Base-by-base conservation (phyloP, 1,140 invertebrate genomes). In the Atta cephalotes region DNA sequence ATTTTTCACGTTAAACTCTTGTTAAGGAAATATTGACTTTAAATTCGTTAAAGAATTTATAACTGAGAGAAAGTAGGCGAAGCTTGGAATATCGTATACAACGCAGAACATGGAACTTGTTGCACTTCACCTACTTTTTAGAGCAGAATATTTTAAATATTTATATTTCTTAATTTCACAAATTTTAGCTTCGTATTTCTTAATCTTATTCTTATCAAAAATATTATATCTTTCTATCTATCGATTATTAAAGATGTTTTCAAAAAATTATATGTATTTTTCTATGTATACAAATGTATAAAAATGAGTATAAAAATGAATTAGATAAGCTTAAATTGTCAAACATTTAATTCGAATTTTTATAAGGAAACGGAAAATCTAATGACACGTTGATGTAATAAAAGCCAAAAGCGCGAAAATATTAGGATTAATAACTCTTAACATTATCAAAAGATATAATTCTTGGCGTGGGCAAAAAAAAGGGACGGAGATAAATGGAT, bases 391-490 rank as follows among this genome's bases (percentile, higher is more conserved):
- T 14, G 66, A 39, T 31, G 18, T 74, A 72, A 82, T 60, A 35
- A 82, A 74, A 56, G 68, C 10, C 5, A 31, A 49, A 72, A 1
- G 53, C 21, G 66, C 21, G 35, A 9, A 76, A 60, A 60, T 60
- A 76, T 76, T 39, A 60, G 18, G 72, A 85, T 85, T 60, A 77
- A 85, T 85, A 85, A 85, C 71, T 10, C 58, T 49, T 63, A 77
- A 77, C 71, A 45, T 85, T 85, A 85, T 85, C 31, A 85, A 66
- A 85, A 81, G 58, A n/a, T 53, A 51, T 74, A 81, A 87, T 87
- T 51, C 65, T 6, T 21, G 10, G 58, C 1, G 39, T 16, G 16
- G 49, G n/a, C 58, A 70, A 74, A 80, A 79, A 79, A 51, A 16
- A 45, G 21, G 63, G 70, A 87, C 82, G 14, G 39, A 82, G 60